Evolutionary conservation across 1,140 invertebrate species (phyloP).

Genomic region (Neodiprion fabricii): DNA sequence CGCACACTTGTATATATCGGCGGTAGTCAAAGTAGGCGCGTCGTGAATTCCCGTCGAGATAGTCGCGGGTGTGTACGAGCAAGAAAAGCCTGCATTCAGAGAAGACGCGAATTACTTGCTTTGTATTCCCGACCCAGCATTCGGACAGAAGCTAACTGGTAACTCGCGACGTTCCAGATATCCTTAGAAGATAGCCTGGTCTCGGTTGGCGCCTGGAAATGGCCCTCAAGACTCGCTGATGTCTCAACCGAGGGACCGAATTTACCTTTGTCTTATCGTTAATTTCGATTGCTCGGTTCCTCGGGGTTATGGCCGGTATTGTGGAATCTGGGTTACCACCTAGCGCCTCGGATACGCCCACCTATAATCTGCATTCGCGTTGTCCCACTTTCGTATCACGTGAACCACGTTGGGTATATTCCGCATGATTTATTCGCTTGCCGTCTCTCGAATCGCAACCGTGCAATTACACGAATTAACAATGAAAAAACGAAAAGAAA

Average conservation of each 20-base stretch:
- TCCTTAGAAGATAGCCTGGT: background rate
- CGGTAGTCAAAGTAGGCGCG: background rate
- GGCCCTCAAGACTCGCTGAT: background rate
- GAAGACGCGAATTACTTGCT: background rate
- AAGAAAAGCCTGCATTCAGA: too few species aligned
- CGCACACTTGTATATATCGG: background rate
- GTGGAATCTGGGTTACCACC: background rate
- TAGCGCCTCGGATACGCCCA: too few species aligned
- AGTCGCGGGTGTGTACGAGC: too few species aligned
- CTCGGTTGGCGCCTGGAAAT: background rate
- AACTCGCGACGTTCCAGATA: background rate
- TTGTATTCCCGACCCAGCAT: background rate
- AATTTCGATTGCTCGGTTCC: slow-evolving; percentile 7
- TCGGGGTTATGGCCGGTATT: background rate
- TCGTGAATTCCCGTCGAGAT: too few species aligned
- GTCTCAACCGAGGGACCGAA: background rate
- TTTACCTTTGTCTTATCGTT: background rate
- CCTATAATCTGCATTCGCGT: too few species aligned
- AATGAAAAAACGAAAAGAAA: background rate
- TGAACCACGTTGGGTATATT: background rate
- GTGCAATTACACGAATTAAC: background rate
- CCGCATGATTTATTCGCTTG: background rate
- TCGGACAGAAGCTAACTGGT: background rate
- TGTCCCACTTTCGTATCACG: too few species aligned
- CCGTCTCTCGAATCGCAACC: too few species aligned